Conservation (phyloP, 1,140 invertebrate species). For the Ceratina calcarata region DNA sequence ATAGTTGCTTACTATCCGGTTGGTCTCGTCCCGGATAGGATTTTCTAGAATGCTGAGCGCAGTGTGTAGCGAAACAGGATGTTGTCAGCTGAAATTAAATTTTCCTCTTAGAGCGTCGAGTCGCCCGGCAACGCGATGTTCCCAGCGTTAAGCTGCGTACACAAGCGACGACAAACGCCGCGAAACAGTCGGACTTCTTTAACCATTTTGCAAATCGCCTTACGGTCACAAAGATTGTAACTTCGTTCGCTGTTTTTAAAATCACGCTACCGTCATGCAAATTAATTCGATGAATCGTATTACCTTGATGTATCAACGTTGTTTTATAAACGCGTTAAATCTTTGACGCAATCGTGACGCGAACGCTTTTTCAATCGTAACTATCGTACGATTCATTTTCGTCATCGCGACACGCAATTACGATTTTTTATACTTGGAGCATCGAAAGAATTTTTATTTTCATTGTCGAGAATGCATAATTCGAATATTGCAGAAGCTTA, state of each 20-base stretch:
- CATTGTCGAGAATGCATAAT: no score
- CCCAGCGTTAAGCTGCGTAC: conserved; percentile 65
- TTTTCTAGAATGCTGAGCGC: conserved; percentile 66
- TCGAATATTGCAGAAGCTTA: conserved; percentile 22
- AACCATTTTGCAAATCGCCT: conserved; percentile 34
- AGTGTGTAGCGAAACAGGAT: conserved; percentile 66
- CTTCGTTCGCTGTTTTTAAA: conserved; percentile 9
- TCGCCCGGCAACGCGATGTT: conserved; percentile 64
- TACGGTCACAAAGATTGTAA: conserved; percentile 21
- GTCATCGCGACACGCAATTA: background rate
- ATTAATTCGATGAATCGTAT: no score
- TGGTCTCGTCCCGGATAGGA: conserved; percentile 59
- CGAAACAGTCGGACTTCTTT: conserved; percentile 38
- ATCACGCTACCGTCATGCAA: background rate
- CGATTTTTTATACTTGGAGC: no score
- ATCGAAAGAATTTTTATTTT: no score
- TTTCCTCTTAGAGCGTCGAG: conserved; percentile 63
- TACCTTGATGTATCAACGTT: no score
- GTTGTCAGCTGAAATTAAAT: conserved; percentile 69
- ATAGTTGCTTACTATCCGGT: conserved; percentile 42
- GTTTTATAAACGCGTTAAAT: background rate
- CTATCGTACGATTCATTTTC: no score
- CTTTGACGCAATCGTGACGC: no score
- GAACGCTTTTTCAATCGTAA: no score
- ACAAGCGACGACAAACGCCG: conserved; percentile 49